These are phyloP conservation scores for Brachyrhaphis roseni DNA, from an alignment of 2,797 vertebrate genomes.

Conservation along the genomic window DNA sequence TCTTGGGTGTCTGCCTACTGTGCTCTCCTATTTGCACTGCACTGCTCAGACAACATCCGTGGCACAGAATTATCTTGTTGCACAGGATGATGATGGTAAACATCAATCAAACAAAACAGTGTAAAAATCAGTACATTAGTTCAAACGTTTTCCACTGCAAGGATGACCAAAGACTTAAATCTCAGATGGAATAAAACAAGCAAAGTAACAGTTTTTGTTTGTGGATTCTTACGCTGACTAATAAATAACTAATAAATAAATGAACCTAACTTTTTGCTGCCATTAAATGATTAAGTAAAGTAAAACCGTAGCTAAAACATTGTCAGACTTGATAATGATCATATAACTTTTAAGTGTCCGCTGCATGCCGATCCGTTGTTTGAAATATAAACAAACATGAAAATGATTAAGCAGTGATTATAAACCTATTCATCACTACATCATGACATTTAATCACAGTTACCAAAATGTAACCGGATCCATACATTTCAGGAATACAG, in stretches of 20 bases:
- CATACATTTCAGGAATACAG: neutral
- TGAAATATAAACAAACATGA: neutral
- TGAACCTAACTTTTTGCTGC: neutral
- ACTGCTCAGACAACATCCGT: constrained; percentile 38
- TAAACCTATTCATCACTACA: neutral
- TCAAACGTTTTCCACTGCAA: constrained; percentile 8
- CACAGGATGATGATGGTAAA: constrained; percentile 17
- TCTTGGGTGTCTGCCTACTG: constrained; percentile 45
- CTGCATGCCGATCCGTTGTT: neutral
- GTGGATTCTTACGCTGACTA: neutral
- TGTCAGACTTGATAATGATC: neutral
- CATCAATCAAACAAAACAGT: constrained; percentile 33
- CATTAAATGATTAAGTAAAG: neutral
- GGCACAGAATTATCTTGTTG: constrained; percentile 35
- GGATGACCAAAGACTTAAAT: constrained; percentile 3
- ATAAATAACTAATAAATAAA: neutral
- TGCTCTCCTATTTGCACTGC: constrained; percentile 54
- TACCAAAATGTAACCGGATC: neutral
- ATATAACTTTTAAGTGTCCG: neutral
- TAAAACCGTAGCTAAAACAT: neutral
- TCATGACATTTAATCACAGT: neutral
- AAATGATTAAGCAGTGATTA: neutral
- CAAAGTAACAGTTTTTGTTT: neutral
- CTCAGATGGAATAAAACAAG: neutral
- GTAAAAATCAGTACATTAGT: constrained; percentile 30